Percentiles rank a stretch among this genome's conserved stretches.
Conservation (phyloP, 2,113 vertebrate species). For the Corythaeola cristata region DNA sequence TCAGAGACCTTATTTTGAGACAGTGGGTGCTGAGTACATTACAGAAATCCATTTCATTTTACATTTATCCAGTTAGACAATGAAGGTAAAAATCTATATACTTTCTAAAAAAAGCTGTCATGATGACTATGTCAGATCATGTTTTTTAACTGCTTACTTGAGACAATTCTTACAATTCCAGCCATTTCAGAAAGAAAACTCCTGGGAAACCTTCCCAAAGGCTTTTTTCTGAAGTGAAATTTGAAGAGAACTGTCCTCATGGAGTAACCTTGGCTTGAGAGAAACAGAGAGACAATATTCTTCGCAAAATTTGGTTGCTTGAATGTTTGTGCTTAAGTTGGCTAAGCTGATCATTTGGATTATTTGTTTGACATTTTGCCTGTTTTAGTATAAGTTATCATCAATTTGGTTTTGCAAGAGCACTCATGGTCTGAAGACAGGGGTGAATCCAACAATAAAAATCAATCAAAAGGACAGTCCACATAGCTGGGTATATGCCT, state of each 20-base stretch:
- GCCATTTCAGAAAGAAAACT: not conserved
- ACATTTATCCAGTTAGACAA: not conserved
- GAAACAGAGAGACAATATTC: not conserved
- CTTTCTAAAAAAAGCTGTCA: not conserved
- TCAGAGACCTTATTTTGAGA: not conserved
- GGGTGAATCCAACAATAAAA: not conserved
- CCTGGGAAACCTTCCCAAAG: not conserved
- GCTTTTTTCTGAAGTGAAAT: not conserved
- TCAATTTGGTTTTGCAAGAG: not conserved
- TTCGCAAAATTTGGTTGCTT: not conserved
- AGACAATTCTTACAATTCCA: not conserved
- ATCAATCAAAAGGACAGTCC: not conserved
- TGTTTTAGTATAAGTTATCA: not conserved
- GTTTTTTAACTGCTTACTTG: not conserved
- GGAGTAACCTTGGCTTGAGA: not conserved
- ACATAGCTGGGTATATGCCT: accelerated
- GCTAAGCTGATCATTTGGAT: not conserved
- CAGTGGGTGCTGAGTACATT: not conserved
- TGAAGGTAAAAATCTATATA: not conserved
- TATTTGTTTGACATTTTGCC: not conserved
- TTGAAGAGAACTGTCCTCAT: not conserved
- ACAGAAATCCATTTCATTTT: not conserved
- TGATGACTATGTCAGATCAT: not conserved
- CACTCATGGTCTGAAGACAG: not conserved
- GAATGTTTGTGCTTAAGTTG: not conserved